Evolutionary conservation across 1,140 invertebrate species (phyloP).

Genomic region (Zaprionus ghesquierei): DNA sequence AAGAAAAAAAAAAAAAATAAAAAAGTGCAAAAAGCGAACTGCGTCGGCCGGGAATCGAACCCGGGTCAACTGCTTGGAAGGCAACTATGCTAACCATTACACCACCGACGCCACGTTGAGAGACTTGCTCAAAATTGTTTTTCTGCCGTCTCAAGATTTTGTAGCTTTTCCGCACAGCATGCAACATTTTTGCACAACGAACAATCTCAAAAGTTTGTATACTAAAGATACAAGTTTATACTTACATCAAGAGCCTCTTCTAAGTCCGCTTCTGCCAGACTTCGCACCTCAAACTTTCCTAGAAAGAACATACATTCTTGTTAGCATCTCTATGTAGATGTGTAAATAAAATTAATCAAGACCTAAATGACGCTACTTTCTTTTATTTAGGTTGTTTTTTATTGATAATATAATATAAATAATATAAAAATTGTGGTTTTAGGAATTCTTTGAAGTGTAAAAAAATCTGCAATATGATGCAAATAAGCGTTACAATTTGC

Average conservation of each 20-base stretch:
- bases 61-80: slow-evolving; percentile 93
- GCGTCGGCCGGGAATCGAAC: slow-evolving; percentile 90
- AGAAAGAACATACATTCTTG: slow-evolving; percentile 1
- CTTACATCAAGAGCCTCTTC: slow-evolving; percentile 74
- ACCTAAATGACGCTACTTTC: not conserved
- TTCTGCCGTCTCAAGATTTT: slow-evolving; percentile 1
- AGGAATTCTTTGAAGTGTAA: not conserved
- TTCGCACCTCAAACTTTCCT: slow-evolving; percentile 65
- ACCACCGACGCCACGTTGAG: slow-evolving; percentile 85
- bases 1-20: not conserved
- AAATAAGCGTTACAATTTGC: not conserved
- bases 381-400: not conserved
- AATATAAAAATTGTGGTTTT: too few relatives aligned
- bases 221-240: slow-evolving; percentile 9
- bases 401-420: too few relatives aligned
- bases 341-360: not conserved
- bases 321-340: not conserved
- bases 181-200: not conserved
- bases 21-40: slow-evolving; percentile 58
- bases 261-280: slow-evolving; percentile 51
- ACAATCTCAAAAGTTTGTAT: not conserved
- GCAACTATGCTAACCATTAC: slow-evolving; percentile 94
- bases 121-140: not conserved
- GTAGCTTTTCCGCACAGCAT: not conserved
- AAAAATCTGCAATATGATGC: too few relatives aligned